phyloP scores from a whole-genome alignment of 2,113 vertebrate species.

The Sprattus sprattus region DNA sequence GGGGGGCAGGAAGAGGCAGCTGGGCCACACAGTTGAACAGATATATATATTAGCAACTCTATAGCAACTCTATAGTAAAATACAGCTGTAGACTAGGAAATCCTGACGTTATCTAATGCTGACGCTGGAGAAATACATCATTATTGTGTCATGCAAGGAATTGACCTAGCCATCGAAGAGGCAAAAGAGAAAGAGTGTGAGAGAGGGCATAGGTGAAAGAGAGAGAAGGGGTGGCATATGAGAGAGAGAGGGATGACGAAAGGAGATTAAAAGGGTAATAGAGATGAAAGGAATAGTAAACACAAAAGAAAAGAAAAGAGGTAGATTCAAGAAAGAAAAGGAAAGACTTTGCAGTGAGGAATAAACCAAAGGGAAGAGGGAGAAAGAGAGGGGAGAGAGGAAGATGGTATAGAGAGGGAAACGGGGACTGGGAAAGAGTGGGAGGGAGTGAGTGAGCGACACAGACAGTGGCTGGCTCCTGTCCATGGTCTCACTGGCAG shows the following conservation, averaged over 20 bases:
- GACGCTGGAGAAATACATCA: no score
- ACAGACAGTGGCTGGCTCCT: slow-evolving; percentile 41
- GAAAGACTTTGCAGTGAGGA: background rate
- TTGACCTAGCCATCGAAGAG: no score
- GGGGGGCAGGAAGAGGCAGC: background rate
- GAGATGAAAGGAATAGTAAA: background rate
- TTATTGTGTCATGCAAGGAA: no score
- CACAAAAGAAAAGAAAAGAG: background rate
- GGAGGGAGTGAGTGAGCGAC: background rate
- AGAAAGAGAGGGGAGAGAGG: background rate
- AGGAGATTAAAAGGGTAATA: background rate
- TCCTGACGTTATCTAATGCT: no score
- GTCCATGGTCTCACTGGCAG: slow-evolving; percentile 39
- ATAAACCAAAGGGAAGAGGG: background rate
- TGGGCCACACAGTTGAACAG: no score
- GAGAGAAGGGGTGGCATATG: no score
- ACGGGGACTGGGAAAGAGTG: slow-evolving; percentile 6
- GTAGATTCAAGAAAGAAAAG: background rate
- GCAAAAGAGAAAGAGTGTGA: no score
- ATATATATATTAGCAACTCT: no score
- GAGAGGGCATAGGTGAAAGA: no score
- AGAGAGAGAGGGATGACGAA: no score
- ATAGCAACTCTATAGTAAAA: no score
- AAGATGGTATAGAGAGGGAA: background rate
- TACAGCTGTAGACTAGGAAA: no score